Base-by-base conservation (phyloP, 2,797 vertebrate species). In the Euthynnus affinis region DNA sequence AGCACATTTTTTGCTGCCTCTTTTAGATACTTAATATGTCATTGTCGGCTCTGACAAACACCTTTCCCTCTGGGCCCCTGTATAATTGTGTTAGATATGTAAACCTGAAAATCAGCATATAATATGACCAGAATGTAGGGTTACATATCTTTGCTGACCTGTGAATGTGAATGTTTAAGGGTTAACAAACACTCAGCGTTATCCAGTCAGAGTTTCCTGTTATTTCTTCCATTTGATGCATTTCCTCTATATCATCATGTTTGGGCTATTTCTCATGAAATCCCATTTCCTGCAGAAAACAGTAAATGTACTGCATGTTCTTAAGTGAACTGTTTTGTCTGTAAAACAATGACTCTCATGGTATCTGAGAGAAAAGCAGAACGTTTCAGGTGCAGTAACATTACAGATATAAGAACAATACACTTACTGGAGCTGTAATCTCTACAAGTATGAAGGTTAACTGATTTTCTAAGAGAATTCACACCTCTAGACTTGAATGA, bases 171-270 rank as follows among this genome's bases (percentile, higher is more conserved):
- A 71, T 74, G 32, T 58, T 62, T 64, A 49, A 25, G 46, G 80
- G 80, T 88, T 70, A 71, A 56, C 62, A 82, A 80, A 80, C 83
- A 76, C 66, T 66, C 20, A 5, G 52, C n/a, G 34, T 90, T 92
- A 89, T 89, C 82, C 32, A 59, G 66, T 84, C 74, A 72, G 58
- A 46, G 71, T 82, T 90, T 94, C 91, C 88, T 93, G 87, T 91
- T 92, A 59, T 88, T 87, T 78, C 56, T 82, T 46, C 60, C 23
- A 78, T 89, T 78, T 80, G 56, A 72, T 82, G 72, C 8, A 52
- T 87, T 93, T 94, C 87, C 88, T 86, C 65, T 79, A 32, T 80
- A 74, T 37, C 79, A 27, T 86, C 64, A 66, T 81, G 84, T 88
- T 89, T 81, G 44, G 80, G 57, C 72, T 83, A 61, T 59, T 83